Conservation (phyloP, 2,113 vertebrate genomes). For the Microtus oregoni region DNA sequence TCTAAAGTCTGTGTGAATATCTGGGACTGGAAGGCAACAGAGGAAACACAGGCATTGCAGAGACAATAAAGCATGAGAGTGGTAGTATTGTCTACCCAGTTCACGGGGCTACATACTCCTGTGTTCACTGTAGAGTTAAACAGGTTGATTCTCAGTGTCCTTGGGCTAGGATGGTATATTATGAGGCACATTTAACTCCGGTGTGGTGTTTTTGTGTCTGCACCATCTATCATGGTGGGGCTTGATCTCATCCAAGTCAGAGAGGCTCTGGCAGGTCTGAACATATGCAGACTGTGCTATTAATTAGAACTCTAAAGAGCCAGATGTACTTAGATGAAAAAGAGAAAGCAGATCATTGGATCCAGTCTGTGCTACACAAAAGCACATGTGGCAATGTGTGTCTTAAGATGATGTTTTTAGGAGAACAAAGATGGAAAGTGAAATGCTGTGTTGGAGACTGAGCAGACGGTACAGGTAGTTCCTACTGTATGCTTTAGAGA, state of each 20-base stretch:
- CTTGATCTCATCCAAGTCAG: neutral
- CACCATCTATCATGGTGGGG: too few relatives aligned
- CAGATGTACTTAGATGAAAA: neutral
- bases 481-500: neutral
- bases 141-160: neutral
- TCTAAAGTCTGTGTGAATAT: neutral
- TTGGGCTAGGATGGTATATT: neutral
- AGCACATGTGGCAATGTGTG: neutral
- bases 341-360: neutral
- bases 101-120: too few relatives aligned
- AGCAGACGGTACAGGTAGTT: fast-evolving
- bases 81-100: neutral
- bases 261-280: neutral
- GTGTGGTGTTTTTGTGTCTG: neutral
- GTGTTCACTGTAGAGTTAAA: neutral
- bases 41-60: neutral
- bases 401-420: neutral
- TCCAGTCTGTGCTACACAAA: neutral
- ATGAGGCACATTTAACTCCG: neutral
- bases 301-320: neutral
- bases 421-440: neutral
- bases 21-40: neutral
- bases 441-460: neutral
- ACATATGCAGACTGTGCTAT: neutral
- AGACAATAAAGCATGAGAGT: neutral